Evolutionary conservation across 2,888 invertebrate species (phyloP), one percentile per base, ranked within the genome.

Genomic region (Orthonychiurus folsomi): DNA sequence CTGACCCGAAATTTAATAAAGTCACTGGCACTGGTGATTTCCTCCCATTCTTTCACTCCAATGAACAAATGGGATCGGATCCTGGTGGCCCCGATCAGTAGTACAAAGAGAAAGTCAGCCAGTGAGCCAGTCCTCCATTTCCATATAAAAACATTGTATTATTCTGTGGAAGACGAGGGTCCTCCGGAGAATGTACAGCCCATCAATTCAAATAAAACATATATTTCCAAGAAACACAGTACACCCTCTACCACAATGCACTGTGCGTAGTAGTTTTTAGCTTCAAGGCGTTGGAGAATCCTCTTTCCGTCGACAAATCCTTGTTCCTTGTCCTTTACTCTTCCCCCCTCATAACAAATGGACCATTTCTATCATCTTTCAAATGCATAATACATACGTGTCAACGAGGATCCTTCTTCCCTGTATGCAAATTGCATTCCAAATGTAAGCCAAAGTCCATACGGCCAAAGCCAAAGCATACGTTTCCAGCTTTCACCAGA

Each of bases 361-460:
- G 37, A 37, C 37, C 37, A 37, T 37, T 37, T 37, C 37, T 37
- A 37, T 37, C 37, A 37, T 37, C 37, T 37, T 37, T 37, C 37
- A 37, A 37, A 37, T 37, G 37, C 37, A 37, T 37, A 37, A 37
- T 37, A 37, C 37, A 37, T 37, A 37, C 37, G 15, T 37, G 37
- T 37, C 37, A 37, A 37, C 37, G 37, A 15, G 37, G 37, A 9
- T 15, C 37, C 15, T 37, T 37, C n/a, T n/a, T n/a, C n/a, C n/a
- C 37, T 15, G 15, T 37, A 37, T 37, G 37, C 37, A 37, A 37
- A 37, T 37, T 37, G 37, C 37, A 37, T 37, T 37, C 37, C 37
- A 15, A 15, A n/a, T n/a, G n/a, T n/a, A n/a, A n/a, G n/a, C n/a
- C n/a, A n/a, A n/a, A n/a, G n/a, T n/a, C n/a, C n/a, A n/a, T n/a